Percentiles rank a stretch among this genome's conserved stretches.
phyloP scores from a whole-genome alignment of 2,797 vertebrate genomes.

The Nyctibius grandis region DNA sequence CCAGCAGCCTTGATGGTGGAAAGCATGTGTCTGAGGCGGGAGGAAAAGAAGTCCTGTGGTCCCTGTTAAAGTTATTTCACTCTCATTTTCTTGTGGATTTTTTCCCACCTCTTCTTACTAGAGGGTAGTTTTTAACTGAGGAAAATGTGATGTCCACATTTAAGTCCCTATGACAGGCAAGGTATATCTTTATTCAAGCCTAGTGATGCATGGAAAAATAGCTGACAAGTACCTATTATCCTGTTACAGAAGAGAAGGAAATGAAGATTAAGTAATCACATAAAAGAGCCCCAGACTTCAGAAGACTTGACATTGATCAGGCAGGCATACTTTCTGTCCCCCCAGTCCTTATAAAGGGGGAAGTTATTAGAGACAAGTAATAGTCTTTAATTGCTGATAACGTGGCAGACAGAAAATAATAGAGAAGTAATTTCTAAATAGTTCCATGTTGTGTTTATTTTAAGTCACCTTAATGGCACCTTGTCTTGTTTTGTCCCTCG shows the following conservation, averaged over 20 bases:
- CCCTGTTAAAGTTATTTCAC: not conserved
- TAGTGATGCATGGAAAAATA: not conserved
- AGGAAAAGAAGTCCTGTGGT: not conserved
- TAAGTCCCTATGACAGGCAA: not conserved
- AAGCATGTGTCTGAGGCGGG: not conserved
- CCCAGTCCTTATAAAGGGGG: rapidly evolving
- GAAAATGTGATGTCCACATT: not conserved
- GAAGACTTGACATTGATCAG: not conserved
- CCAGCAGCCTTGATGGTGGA: not conserved
- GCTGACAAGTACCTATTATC: not conserved
- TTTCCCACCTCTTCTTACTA: not conserved
- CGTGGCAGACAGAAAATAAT: not conserved
- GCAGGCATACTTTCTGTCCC: not conserved
- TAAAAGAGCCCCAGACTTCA: not conserved
- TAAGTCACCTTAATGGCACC: not conserved
- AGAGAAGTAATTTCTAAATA: not conserved
- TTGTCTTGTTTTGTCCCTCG: not conserved
- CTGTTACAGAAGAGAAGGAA: not conserved
- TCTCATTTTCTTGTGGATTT: rapidly evolving
- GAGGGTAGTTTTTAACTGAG: not conserved
- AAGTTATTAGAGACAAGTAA: not conserved
- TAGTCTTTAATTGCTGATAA: not conserved
- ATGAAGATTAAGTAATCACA: not conserved
- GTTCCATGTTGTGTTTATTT: not conserved
- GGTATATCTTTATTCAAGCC: not conserved